Base-by-base conservation (phyloP, 2,888 invertebrate species). In the Mythimna pallens region DNA sequence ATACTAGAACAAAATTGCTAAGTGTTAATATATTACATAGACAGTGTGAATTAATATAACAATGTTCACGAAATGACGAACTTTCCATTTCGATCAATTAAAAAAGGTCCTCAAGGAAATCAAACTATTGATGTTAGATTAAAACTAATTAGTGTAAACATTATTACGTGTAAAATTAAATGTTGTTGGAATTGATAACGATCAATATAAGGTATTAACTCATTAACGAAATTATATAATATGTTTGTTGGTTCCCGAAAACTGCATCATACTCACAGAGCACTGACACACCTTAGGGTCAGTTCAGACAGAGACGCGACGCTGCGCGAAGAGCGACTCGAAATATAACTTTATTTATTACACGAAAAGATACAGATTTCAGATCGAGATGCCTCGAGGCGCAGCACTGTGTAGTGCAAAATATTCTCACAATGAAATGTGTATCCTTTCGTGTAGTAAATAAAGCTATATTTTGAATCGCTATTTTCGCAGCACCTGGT, bases 181-280 rank as follows among this genome's bases (percentile, higher is more conserved):
- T 87, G 87, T 91, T 91, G 90, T 92, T 91, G 91, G 90, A 90
- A 91, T 92, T 92, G 89, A 88, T 88, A 86, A 85, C 75, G 75
- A 86, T 84, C 80, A 80, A 80, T 77, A 73, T 79, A 74, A 70
- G 70, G 65, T 81, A 82, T 73, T 71, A 82, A 73, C 52, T 80
- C 30, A 80, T 80, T 86, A 78, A 84, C 77, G 66, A 79, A 82
- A 74, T 68, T 77, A 67, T 80, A 73, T 82, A 66, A 76, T 47
- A 69, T 76, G 81, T 86, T 85, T 80, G 82, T 83, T 85, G 74
- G 76, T 80, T 78, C 75, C 75, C 70, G 47, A 77, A 83, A 81
- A 78, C 57, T 75, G 34, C 65, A 63, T 81, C 59, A 40, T 12
- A 6, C 14, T 40, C 40, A 22, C 61, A 61, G 61, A n/a, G n/a